phyloP scores from a whole-genome alignment of 1,140 invertebrate genomes.

The Cardiocondyla obscurior region DNA sequence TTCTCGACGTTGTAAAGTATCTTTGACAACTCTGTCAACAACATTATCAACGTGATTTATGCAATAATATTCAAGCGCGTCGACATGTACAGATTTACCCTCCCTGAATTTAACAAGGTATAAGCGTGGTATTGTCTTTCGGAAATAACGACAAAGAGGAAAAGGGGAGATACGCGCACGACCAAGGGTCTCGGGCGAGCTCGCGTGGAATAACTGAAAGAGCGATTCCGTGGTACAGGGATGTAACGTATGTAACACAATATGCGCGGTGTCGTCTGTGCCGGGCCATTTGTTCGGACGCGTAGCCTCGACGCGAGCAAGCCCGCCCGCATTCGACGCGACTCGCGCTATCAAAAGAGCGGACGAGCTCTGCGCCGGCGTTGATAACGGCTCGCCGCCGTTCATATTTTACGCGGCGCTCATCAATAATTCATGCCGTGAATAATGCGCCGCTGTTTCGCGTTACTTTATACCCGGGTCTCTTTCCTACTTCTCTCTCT shows the following conservation, averaged over 20 bases:
- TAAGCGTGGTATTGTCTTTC: background rate
- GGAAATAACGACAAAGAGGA: background rate
- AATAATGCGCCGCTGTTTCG: slow-evolving; percentile 82
- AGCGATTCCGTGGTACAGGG: slow-evolving; percentile 52
- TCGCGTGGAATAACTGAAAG: slow-evolving; percentile 60
- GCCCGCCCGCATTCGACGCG: slow-evolving; percentile 31
- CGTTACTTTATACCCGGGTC: slow-evolving; percentile 77
- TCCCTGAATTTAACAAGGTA: background rate
- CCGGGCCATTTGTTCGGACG: slow-evolving; percentile 72
- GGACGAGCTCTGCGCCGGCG: slow-evolving; percentile 76
- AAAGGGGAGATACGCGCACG: background rate
- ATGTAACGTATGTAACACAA: slow-evolving; percentile 73
- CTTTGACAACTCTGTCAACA: background rate
- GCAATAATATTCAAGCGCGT: background rate
- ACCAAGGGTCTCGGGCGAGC: slow-evolving; percentile 32
- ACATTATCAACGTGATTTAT: slow-evolving; percentile 2
- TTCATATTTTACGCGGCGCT: slow-evolving; percentile 82
- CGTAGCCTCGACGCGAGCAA: background rate
- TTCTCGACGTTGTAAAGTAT: background rate
- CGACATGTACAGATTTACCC: background rate
- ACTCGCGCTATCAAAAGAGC: slow-evolving; percentile 31
- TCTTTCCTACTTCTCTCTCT: slow-evolving; percentile 41
- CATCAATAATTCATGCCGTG: slow-evolving; percentile 83
- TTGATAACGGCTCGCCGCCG: slow-evolving; percentile 82
- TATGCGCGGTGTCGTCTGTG: slow-evolving; percentile 75